These are phyloP conservation scores for Rotaria magnacalcarata DNA, from an alignment of 2,888 invertebrate species.

Conservation along the genomic window DNA sequence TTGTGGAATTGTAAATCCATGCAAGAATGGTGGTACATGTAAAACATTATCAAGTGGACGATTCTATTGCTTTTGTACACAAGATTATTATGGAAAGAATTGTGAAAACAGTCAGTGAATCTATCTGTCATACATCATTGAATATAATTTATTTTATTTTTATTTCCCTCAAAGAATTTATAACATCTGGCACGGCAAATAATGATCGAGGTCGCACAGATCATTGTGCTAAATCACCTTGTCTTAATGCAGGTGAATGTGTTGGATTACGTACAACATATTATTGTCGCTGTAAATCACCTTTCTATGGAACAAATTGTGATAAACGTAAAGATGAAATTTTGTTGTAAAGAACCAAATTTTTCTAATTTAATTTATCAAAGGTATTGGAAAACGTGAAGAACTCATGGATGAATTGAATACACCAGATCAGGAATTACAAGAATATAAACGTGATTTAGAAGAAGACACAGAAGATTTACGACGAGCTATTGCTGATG, in stretches of 20 bases:
- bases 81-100: constrained; percentile 1
- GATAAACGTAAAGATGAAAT: not conserved
- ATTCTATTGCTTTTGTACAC: not conserved
- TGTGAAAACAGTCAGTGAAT: not conserved
- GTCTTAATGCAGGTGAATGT: not conserved
- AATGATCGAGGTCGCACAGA: not conserved
- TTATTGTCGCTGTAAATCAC: not conserved
- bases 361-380: not conserved
- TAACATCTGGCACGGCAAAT: not conserved
- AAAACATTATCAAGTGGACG: not conserved
- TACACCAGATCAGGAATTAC: not conserved
- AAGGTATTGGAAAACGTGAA: not conserved
- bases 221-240: not conserved
- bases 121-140: no score
- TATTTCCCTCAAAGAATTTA: not conserved
- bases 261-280: constrained; percentile 9
- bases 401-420: not conserved
- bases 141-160: no score
- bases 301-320: not conserved
- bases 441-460: not conserved
- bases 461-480: constrained; percentile 4
- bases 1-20: not conserved
- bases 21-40: not conserved
- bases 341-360: not conserved
- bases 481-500: not conserved